These are phyloP conservation scores for Aptenodytes forsteri DNA, from an alignment of 2,113 vertebrate species.

Conservation along the genomic window DNA sequence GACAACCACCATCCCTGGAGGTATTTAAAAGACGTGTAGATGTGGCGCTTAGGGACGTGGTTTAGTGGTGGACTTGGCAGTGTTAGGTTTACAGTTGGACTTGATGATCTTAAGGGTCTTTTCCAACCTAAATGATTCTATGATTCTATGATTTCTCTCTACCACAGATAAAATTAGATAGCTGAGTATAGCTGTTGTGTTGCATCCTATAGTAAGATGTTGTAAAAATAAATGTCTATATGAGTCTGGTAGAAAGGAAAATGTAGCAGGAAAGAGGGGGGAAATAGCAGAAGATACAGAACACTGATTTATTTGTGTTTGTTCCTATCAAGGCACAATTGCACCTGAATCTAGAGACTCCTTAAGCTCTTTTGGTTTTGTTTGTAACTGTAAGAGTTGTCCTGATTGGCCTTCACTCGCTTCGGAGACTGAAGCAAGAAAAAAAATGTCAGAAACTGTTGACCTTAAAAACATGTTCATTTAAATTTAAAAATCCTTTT, in stretches of 20 bases:
- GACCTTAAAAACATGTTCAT: neutral
- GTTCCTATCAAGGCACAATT: neutral
- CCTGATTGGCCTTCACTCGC: neutral
- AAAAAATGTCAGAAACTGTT: neutral
- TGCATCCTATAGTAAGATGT: neutral
- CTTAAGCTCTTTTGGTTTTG: neutral
- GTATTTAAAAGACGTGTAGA: neutral
- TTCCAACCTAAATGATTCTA: neutral
- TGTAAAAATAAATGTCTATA: neutral
- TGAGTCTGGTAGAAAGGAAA: neutral
- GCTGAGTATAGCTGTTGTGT: neutral
- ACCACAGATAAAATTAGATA: neutral
- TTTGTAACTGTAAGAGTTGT: neutral
- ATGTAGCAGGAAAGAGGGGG: neutral
- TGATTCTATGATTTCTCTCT: neutral
- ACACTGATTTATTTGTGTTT: neutral
- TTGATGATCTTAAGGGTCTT: rapidly evolving
- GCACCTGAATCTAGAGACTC: neutral
- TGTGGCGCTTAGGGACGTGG: rapidly evolving
- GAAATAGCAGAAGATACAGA: neutral
- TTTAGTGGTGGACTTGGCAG: neutral
- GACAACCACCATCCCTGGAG: neutral
- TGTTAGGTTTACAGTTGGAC: neutral
- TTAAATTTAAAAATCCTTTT: neutral
- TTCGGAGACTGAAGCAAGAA: neutral